Percentiles rank a stretch among this genome's conserved stretches.
These are phyloP conservation scores for Chaenodraco wilsoni DNA, from an alignment of 2,797 vertebrate species.

Conservation along the genomic window DNA sequence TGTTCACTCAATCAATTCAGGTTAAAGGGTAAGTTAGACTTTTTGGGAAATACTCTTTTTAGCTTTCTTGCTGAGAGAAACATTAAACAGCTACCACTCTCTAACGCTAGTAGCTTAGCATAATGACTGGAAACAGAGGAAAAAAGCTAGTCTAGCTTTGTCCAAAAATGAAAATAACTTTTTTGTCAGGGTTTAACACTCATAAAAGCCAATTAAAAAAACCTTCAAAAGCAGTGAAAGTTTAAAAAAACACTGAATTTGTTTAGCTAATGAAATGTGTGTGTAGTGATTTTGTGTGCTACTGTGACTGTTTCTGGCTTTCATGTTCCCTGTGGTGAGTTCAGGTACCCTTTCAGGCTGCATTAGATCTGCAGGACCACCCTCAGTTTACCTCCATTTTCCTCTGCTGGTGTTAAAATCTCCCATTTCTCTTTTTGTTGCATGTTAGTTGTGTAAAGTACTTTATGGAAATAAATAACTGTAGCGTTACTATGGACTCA, in stretches of 20 bases:
- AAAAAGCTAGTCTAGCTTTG: not conserved
- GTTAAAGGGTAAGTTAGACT: not conserved
- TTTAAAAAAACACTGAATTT: not conserved
- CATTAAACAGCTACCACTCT: not conserved
- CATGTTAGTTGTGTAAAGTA: not conserved
- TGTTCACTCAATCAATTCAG: not conserved
- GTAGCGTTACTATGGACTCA: too few species aligned
- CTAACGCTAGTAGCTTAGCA: not conserved
- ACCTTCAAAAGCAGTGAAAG: not conserved
- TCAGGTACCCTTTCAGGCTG: slow-evolving; percentile 28
- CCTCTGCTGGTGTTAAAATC: not conserved
- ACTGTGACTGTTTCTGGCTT: not conserved
- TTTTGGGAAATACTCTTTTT: too few species aligned
- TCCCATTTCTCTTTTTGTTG: not conserved
- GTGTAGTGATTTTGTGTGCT: too few species aligned
- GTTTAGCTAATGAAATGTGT: too few species aligned
- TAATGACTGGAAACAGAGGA: not conserved
- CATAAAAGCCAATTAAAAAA: not conserved
- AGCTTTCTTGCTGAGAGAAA: too few species aligned
- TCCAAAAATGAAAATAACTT: not conserved
- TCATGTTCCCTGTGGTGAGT: slow-evolving; percentile 5
- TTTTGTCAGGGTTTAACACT: not conserved
- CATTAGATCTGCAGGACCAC: not conserved
- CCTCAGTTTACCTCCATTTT: slow-evolving; percentile 4
- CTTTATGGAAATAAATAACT: too few species aligned